Conservation (phyloP, 2,113 vertebrate species). For the Esox niger region DNA sequence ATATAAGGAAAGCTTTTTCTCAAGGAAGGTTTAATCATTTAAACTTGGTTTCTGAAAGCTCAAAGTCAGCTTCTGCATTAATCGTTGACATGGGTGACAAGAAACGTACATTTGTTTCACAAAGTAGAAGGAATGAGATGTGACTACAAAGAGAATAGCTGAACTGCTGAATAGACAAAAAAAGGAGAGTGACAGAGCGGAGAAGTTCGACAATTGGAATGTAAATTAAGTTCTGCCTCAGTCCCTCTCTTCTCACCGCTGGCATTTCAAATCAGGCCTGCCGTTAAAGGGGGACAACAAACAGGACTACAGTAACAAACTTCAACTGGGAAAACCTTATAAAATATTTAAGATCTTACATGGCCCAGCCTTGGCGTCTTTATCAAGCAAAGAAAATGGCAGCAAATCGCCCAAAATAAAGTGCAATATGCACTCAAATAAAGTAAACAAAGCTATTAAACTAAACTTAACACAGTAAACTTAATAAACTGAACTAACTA, state of each 20-base stretch:
- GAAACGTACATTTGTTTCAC: not conserved
- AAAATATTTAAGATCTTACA: too few relatives aligned
- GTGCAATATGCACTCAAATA: slow-evolving; percentile 33
- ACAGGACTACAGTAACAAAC: too few relatives aligned
- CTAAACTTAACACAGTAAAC: slow-evolving; percentile 17
- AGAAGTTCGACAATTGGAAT: slow-evolving; percentile 27
- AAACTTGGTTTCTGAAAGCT: not conserved
- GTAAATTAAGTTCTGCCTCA: slow-evolving; percentile 41
- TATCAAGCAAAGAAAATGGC: too few relatives aligned
- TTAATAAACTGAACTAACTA: too few relatives aligned
- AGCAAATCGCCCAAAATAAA: slow-evolving; percentile 44
- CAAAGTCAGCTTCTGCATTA: not conserved
- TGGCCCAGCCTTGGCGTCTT: too few relatives aligned
- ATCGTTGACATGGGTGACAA: not conserved
- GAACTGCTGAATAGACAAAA: slow-evolving; percentile 15
- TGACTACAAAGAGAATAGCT: not conserved
- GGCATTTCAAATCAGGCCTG: slow-evolving; percentile 45
- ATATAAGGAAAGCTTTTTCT: not conserved
- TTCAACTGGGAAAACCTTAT: too few relatives aligned
- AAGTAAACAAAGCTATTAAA: slow-evolving; percentile 27
- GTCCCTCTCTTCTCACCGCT: slow-evolving; percentile 11
- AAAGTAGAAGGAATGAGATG: not conserved
- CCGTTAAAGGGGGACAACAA: too few relatives aligned
- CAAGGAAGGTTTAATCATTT: not conserved
- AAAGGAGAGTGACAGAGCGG: slow-evolving; percentile 21